These are phyloP conservation scores for Ctenosaura bakeri DNA, from an alignment of 2,797 vertebrate species.

Conservation along the genomic window DNA sequence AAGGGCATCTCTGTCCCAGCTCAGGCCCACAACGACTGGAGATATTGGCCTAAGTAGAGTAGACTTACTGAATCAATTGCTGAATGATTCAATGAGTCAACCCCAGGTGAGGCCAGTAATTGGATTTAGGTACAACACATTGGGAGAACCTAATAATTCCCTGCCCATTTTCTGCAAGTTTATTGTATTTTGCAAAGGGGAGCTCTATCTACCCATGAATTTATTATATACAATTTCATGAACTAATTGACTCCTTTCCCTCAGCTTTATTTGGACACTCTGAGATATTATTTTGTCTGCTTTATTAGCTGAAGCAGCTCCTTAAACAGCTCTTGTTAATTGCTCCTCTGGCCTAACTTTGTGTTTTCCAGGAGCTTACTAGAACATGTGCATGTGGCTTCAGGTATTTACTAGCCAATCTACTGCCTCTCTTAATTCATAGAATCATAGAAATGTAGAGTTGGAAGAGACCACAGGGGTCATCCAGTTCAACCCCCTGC, in stretches of 20 bases:
- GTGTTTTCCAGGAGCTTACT: not conserved
- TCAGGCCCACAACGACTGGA: not conserved
- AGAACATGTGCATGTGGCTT: not conserved
- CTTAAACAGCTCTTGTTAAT: not conserved
- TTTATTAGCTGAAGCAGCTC: not conserved
- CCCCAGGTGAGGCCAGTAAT: no score
- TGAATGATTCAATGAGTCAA: no score
- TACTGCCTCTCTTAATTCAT: not conserved
- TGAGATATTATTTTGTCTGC: not conserved
- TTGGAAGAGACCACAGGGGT: no score
- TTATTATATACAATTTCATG: not conserved
- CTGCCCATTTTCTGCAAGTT: not conserved
- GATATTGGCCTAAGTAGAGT: not conserved
- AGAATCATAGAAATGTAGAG: no score
- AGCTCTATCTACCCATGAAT: not conserved
- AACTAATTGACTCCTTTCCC: not conserved
- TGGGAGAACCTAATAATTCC: no score
- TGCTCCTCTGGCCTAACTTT: not conserved
- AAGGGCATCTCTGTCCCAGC: not conserved
- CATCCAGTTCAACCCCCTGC: no score
- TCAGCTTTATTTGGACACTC: not conserved
- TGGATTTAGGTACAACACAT: no score
- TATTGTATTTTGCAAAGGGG: not conserved
- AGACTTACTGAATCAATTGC: no score
- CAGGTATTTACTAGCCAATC: not conserved